phyloP scores from a whole-genome alignment of 2,888 invertebrate species.

The Morpho achilles region DNA sequence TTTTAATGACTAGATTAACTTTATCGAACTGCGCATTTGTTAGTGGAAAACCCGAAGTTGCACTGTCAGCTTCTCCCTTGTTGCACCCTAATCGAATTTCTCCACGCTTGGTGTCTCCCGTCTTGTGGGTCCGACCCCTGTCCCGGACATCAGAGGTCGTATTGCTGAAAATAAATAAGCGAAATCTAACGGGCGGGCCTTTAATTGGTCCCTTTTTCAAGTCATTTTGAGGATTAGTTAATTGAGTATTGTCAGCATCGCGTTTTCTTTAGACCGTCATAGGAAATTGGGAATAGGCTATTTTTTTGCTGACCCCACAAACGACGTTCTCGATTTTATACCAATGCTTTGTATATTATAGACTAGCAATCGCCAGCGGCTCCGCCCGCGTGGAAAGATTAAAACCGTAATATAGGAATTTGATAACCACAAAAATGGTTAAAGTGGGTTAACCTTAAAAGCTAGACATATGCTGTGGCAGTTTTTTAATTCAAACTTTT shows the following conservation, averaged over 20 bases:
- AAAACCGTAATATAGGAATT: too few relatives aligned
- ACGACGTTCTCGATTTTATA: too few relatives aligned
- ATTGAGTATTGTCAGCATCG: slow-evolving; percentile 55
- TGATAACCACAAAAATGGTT: too few relatives aligned
- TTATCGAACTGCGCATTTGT: slow-evolving; percentile 31
- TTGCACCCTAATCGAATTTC: slow-evolving; percentile 77
- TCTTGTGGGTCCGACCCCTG: slow-evolving; percentile 67
- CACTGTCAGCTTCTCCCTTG: slow-evolving; percentile 69
- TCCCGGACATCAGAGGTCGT: slow-evolving; percentile 65
- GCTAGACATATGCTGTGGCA: too few relatives aligned
- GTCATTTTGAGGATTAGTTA: slow-evolving; percentile 61
- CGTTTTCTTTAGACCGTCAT: slow-evolving; percentile 35
- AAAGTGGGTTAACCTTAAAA: too few relatives aligned
- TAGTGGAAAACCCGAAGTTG: slow-evolving; percentile 44
- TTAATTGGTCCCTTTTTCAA: slow-evolving; percentile 69
- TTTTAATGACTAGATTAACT: slow-evolving; percentile 21
- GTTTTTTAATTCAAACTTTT: too few relatives aligned
- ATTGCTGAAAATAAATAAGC: slow-evolving; percentile 72
- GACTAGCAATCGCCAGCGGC: not conserved
- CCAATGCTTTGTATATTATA: not conserved
- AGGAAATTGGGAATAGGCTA: too few relatives aligned
- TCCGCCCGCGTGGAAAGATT: too few relatives aligned
- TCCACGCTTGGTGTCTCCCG: slow-evolving; percentile 69
- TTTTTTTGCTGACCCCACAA: too few relatives aligned
- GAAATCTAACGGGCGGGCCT: slow-evolving; percentile 61